Base-by-base conservation (phyloP, 2,113 vertebrate species). In the Mungos mungo region DNA sequence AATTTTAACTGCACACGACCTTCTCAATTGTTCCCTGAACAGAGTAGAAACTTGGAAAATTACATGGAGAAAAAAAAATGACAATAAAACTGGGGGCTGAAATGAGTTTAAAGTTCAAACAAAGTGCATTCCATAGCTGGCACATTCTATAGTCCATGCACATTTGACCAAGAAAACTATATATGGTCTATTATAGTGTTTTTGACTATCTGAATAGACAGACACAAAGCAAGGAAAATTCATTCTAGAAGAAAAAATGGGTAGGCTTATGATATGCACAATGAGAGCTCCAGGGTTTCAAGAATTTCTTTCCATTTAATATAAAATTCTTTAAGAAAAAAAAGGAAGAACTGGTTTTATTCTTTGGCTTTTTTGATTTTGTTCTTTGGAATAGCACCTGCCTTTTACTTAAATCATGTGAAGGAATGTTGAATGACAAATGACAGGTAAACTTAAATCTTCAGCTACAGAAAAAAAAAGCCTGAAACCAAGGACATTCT, bases 11-110 rank as follows among this genome's bases (percentile, higher is more conserved):
- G 91, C 76, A 65, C 14, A 93, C 68, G 83, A 96, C 96, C 94
- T 98, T 97, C 97, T 97, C 97, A 96, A 82, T 98, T 98, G 97
- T 98, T 98, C 97, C 93, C 97, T 93, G 95, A 98, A 94, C 97
- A 97, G 97, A 97, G 89, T 96, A 97, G 97, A 98, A 98, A 98
- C 97, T 97, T 98, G 97, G 98, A 96, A 96, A 96, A 93, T 97
- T 98, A 88, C 81, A 97, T 96, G 89, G 92, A 77, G 88, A 96
- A 97, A 97, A 97, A 97, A 98, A 97, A 98, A 95, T 63, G 68
- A 97, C 91, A 95, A 95, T 97, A 96, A 97, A 98, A 90, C 57
- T 14, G 33, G 65, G 86, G 87, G 96, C 88, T 87, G 63, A 98
- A 94, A 95, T 92, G 96, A 95, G 97, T 98, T 93, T 90, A 97